phyloP scores from a whole-genome alignment of 2,113 vertebrate species.

The Festucalex cinctus region DNA sequence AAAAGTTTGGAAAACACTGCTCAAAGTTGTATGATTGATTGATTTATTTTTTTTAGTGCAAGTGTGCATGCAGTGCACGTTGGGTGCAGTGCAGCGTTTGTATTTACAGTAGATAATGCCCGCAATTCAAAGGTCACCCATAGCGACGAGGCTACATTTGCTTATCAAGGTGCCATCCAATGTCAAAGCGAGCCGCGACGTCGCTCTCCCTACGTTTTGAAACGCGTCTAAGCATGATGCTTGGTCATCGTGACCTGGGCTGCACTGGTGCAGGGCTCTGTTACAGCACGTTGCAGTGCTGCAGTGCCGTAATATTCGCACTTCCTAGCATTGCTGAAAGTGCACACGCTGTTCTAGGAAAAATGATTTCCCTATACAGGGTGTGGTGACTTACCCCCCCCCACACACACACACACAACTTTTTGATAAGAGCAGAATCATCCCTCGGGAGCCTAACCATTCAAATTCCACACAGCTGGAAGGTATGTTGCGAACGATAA shows the following conservation, averaged over 20 bases:
- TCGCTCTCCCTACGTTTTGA: conserved; percentile 26
- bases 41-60: too few species aligned
- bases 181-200: conserved; percentile 28
- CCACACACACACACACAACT: too few species aligned
- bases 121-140: conserved; percentile 46
- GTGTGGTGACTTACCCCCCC: conserved; percentile 55
- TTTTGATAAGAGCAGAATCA: conserved; percentile 58
- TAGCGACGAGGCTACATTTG: conserved; percentile 29
- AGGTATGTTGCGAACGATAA: background rate
- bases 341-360: conserved; percentile 51
- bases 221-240: conserved; percentile 29
- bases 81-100: conserved; percentile 13
- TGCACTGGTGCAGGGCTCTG: conserved; percentile 39
- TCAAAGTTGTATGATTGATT: background rate
- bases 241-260: conserved; percentile 48
- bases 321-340: conserved; percentile 48
- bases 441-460: conserved; percentile 47
- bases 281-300: conserved; percentile 40
- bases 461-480: conserved; percentile 52
- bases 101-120: conserved; percentile 17
- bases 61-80: conserved; percentile 5
- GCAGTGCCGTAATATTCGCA: conserved; percentile 39
- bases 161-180: conserved; percentile 38
- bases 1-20: background rate
- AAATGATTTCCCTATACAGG: conserved; percentile 49